Evolutionary conservation across 1,140 invertebrate genomes (phyloP).

Genomic region (Drosophila malerkotliana): DNA sequence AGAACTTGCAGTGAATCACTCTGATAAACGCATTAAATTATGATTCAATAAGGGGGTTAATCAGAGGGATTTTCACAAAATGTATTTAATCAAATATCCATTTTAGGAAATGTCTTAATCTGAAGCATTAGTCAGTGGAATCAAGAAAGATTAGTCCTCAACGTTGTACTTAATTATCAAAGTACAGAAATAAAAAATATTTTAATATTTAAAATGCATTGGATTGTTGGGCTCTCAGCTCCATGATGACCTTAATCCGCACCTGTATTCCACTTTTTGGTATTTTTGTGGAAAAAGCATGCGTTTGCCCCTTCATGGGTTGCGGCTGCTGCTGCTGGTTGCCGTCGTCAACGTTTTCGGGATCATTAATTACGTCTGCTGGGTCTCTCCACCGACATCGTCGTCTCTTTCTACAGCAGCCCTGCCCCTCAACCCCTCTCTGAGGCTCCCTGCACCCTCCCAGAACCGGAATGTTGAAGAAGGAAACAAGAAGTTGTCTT

Average conservation of each 20-base stretch:
- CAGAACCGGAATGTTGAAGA: constrained; percentile 76
- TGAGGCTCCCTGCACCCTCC: background rate
- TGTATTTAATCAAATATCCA: too few relatives aligned
- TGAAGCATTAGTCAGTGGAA: too few relatives aligned
- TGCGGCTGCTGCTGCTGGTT: constrained; percentile 37
- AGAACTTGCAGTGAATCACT: background rate
- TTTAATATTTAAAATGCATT: constrained; percentile 17
- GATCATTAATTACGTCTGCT: constrained; percentile 78
- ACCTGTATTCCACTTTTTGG: constrained; percentile 62
- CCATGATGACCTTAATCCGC: constrained; percentile 73
- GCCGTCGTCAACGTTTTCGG: constrained; percentile 72
- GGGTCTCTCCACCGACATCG: background rate
- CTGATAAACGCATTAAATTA: background rate
- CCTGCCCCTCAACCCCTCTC: background rate
- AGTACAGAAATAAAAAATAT: background rate
- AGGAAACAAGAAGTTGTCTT: constrained; percentile 77
- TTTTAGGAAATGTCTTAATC: too few relatives aligned
- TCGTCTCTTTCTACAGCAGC: constrained; percentile 1
- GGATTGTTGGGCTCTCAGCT: constrained; percentile 3
- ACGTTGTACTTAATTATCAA: too few relatives aligned
- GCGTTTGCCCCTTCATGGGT: constrained; percentile 50
- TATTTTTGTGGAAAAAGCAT: constrained; percentile 53
- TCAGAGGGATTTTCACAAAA: too few relatives aligned
- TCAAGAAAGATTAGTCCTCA: too few relatives aligned
- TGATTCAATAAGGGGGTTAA: too few relatives aligned